These are phyloP conservation scores for Calcarius lapponicus DNA, from an alignment of 2,797 vertebrate genomes.

Conservation along the genomic window DNA sequence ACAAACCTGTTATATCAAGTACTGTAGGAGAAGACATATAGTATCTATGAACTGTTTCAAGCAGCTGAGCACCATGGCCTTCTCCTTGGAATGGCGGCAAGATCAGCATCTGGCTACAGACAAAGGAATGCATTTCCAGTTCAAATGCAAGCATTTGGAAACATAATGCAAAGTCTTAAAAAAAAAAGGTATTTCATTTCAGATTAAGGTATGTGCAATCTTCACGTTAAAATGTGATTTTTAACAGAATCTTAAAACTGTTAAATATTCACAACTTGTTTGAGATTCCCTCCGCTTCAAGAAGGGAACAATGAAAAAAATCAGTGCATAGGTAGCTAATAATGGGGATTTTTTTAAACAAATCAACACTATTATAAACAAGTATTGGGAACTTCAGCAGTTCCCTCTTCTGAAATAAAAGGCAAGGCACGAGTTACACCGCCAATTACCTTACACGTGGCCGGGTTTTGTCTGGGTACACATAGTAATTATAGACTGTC, in stretches of 20 bases:
- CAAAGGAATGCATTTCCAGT: constrained; percentile 58
- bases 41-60: constrained; percentile 95
- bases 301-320: constrained; percentile 74
- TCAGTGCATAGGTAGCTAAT: constrained; percentile 70
- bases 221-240: not conserved
- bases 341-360: constrained; percentile 75
- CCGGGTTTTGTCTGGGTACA: constrained; percentile 99
- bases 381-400: constrained; percentile 84
- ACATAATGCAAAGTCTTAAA: not conserved
- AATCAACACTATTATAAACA: constrained; percentile 81
- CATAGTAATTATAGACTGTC: constrained; percentile 99
- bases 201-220: not conserved
- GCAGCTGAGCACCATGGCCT: constrained; percentile 94
- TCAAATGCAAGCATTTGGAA: constrained; percentile 5
- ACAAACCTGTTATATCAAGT: constrained; percentile 95
- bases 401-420: constrained; percentile 86
- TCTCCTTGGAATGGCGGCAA: constrained; percentile 97
- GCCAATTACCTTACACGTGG: constrained; percentile 99
- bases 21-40: constrained; percentile 90
- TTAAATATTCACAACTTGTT: constrained; percentile 55
- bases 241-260: constrained; percentile 13
- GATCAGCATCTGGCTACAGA: constrained; percentile 94
- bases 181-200: not conserved
- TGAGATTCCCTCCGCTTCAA: constrained; percentile 58
- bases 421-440: constrained; percentile 94